Percentiles rank a stretch among this genome's conserved stretches.
phyloP scores from a whole-genome alignment of 1,140 invertebrate genomes.

The Eufriesea mexicana region DNA sequence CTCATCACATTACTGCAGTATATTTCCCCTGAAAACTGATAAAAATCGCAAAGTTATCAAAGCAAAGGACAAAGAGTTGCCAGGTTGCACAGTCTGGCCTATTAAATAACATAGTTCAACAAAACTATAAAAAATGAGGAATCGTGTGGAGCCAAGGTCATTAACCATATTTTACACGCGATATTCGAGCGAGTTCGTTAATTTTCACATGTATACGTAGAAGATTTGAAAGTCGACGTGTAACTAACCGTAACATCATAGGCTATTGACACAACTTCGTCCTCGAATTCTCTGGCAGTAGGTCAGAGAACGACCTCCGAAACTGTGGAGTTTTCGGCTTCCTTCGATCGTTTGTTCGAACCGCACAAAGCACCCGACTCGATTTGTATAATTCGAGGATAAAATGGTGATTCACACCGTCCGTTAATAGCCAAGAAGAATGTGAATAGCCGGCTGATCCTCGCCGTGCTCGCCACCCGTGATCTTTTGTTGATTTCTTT shows the following conservation, averaged over 20 bases:
- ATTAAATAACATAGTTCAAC: not conserved
- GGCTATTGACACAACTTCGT: not conserved
- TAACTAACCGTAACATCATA: not conserved
- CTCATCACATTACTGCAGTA: no score
- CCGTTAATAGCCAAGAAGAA: constrained; percentile 59
- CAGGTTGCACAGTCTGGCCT: no score
- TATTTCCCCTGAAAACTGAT: no score
- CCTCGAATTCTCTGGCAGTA: constrained; percentile 11
- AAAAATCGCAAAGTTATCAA: no score
- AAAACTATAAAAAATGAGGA: not conserved
- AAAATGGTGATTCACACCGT: constrained; percentile 62
- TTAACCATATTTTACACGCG: not conserved
- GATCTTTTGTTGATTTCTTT: constrained; percentile 49
- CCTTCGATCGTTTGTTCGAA: constrained; percentile 5
- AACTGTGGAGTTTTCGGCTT: not conserved
- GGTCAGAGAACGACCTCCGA: constrained; percentile 6
- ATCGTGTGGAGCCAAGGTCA: not conserved
- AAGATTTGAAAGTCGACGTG: not conserved
- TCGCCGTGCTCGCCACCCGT: constrained; percentile 17
- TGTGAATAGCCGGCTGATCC: constrained; percentile 37
- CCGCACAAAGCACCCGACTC: constrained; percentile 1
- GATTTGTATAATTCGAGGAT: constrained; percentile 61
- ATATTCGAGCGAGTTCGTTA: not conserved
- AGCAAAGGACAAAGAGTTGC: no score
- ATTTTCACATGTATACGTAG: not conserved